These are phyloP conservation scores for Tuta absoluta DNA, from an alignment of 2,888 invertebrate species.

Conservation along the genomic window DNA sequence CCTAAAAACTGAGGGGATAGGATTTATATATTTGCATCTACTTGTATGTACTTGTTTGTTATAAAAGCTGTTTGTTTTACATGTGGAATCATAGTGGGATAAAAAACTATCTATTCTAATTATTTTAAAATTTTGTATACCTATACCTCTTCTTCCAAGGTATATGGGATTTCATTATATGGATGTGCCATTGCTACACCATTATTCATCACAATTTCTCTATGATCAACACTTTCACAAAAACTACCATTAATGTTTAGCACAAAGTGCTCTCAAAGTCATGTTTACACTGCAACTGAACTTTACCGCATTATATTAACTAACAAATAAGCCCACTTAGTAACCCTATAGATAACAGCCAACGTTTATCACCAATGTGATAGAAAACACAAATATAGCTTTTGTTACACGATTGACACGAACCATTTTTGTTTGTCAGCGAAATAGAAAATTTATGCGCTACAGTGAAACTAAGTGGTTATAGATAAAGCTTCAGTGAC, in stretches of 20 bases:
- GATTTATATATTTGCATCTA: too few species aligned
- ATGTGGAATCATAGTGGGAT: too few species aligned
- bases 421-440: conserved; percentile 38
- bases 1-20: too few species aligned
- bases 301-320: conserved; percentile 47
- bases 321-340: conserved; percentile 48
- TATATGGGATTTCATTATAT: neutral
- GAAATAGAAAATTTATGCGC: conserved; percentile 37
- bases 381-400: conserved; percentile 39
- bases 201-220: conserved; percentile 30
- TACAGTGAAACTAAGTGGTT: conserved; percentile 44
- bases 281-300: conserved; percentile 51
- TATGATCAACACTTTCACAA: conserved; percentile 33
- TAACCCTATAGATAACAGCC: conserved; percentile 35
- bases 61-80: too few species aligned
- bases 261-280: conserved; percentile 41
- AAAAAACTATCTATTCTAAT: too few species aligned
- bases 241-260: conserved; percentile 45
- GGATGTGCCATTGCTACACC: conserved; percentile 24
- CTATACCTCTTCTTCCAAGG: conserved; percentile 2
- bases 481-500: conserved; percentile 54
- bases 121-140: too few species aligned
- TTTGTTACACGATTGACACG: conserved; percentile 39
- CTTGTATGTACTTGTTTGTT: too few species aligned
- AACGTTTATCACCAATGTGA: conserved; percentile 27